Evolutionary conservation across 2,113 vertebrate species (phyloP).

Genomic region (Clarias macrocephalus): DNA sequence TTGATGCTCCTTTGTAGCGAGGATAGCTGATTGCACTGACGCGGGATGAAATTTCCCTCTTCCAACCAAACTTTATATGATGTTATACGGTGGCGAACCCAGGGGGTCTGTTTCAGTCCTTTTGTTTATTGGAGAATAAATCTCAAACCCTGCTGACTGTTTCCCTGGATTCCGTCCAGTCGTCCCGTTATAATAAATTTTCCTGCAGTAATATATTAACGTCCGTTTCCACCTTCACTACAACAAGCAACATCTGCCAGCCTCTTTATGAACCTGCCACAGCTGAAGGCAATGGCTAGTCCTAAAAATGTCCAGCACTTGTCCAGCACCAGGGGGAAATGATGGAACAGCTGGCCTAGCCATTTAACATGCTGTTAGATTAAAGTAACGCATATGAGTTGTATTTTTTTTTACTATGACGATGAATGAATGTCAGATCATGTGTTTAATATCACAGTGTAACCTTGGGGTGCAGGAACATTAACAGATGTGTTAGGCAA

Average conservation of each 20-base stretch:
- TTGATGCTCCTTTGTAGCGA: neutral
- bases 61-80: neutral
- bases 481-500: neutral
- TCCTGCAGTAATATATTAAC: slow-evolving; percentile 24
- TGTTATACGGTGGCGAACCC: neutral
- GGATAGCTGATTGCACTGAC: neutral
- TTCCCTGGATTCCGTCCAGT: neutral
- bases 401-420: neutral
- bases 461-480: neutral
- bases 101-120: neutral
- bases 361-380: neutral
- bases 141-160: slow-evolving; percentile 13
- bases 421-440: neutral
- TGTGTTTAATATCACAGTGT: neutral
- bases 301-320: neutral
- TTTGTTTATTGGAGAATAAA: slow-evolving; percentile 29
- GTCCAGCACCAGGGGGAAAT: neutral
- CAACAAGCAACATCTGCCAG: slow-evolving; percentile 31
- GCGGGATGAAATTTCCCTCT: slow-evolving; percentile 16
- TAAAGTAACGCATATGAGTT: neutral
- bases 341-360: neutral
- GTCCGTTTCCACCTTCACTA: slow-evolving; percentile 4
- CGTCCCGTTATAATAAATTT: slow-evolving; percentile 15
- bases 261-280: slow-evolving; percentile 37
- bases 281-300: neutral